These are phyloP conservation scores for Venusia cambrica DNA, from an alignment of 2,888 invertebrate genomes.

Conservation along the genomic window DNA sequence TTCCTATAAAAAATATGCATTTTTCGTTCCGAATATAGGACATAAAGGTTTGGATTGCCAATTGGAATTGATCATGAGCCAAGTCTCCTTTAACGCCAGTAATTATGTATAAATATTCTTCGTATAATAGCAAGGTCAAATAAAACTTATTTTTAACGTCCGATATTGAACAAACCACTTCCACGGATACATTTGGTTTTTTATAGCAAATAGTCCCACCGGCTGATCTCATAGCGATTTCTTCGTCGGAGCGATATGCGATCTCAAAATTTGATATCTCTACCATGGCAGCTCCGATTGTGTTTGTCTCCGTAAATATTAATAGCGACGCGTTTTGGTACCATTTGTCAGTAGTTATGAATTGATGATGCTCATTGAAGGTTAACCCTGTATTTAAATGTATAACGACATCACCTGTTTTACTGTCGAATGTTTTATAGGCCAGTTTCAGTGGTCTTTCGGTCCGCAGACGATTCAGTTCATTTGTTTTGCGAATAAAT, in stretches of 20 bases:
- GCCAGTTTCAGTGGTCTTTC: background rate
- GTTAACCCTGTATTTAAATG: background rate
- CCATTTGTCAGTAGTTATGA: background rate
- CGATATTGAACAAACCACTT: no score
- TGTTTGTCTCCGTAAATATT: background rate
- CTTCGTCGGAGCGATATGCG: background rate
- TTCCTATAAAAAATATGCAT: no score
- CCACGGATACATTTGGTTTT: background rate
- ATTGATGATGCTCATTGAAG: background rate
- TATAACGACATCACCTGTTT: no score
- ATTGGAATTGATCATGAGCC: no score
- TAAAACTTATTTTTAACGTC: no score
- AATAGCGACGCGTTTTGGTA: no score
- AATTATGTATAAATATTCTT: background rate
- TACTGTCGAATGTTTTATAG: no score
- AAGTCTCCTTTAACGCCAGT: background rate
- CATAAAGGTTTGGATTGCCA: no score
- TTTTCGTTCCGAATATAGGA: no score
- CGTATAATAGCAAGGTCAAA: background rate
- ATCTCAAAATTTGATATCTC: background rate
- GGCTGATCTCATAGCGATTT: no score
- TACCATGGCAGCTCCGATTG: background rate
- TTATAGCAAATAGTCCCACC: background rate
- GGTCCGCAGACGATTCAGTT: background rate
- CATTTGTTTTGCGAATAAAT: background rate